These are phyloP conservation scores for Xiphophorus hellerii DNA, from an alignment of 2,113 vertebrate species.

Conservation along the genomic window DNA sequence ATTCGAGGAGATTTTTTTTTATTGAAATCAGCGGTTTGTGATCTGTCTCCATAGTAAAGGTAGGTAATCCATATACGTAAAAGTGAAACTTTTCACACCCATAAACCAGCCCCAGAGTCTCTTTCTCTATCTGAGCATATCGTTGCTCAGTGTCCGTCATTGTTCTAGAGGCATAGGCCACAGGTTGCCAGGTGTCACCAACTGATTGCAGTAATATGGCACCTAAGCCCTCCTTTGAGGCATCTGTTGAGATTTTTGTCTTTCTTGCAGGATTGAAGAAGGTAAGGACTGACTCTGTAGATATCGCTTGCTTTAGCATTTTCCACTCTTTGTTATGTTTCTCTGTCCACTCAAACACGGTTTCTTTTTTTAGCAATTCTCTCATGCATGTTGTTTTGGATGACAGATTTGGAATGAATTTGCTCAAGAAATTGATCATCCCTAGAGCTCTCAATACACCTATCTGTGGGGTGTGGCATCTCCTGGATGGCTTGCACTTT, in stretches of 20 bases:
- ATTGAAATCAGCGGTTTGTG: slow-evolving; percentile 11
- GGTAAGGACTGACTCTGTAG: background rate
- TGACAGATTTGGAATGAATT: slow-evolving; percentile 9
- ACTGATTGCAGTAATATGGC: background rate
- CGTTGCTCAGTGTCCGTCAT: background rate
- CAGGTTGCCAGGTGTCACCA: background rate
- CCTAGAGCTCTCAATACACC: too few relatives aligned
- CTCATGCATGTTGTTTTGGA: background rate
- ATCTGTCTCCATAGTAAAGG: slow-evolving; percentile 5
- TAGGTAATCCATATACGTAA: slow-evolving; percentile 7
- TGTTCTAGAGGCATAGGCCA: background rate
- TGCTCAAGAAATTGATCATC: background rate
- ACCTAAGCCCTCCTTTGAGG: background rate
- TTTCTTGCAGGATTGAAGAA: background rate
- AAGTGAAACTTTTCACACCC: slow-evolving; percentile 7
- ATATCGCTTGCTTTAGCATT: background rate
- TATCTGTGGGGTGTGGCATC: too few relatives aligned
- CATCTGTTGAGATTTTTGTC: background rate
- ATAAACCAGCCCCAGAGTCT: slow-evolving; percentile 4
- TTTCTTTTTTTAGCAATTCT: background rate
- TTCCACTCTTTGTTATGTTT: background rate
- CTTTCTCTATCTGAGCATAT: slow-evolving; percentile 15
- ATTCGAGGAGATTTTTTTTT: background rate
- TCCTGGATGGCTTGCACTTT: too few relatives aligned
- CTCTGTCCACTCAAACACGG: background rate